Evolutionary conservation across 2,888 invertebrate genomes (phyloP).

Genomic region (Drosophila bunnanda): DNA sequence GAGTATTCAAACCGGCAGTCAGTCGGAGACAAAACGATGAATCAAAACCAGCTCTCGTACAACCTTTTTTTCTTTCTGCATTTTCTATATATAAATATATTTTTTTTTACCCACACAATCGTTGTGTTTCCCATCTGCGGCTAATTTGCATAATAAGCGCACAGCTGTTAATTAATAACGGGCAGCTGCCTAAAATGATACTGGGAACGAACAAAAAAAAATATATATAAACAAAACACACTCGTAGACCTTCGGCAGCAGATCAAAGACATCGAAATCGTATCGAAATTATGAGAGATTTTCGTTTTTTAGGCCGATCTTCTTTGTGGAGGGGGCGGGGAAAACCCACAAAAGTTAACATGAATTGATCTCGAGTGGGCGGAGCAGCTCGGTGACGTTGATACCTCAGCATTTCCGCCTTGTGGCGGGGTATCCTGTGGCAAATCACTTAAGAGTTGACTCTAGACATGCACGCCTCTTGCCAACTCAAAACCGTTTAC

Average conservation of each 20-base stretch:
- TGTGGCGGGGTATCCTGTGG: constrained; percentile 25
- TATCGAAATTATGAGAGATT: constrained; percentile 40
- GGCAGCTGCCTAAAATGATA: constrained; percentile 57
- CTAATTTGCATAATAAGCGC: constrained; percentile 76
- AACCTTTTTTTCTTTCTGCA: constrained; percentile 8
- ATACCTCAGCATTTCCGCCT: constrained; percentile 38
- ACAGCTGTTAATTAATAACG: constrained; percentile 79
- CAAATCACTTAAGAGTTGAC: constrained; percentile 76
- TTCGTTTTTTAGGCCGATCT: constrained; percentile 28
- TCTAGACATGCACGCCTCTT: constrained; percentile 69
- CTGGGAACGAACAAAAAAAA: constrained; percentile 4
- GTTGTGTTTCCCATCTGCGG: constrained; percentile 61
- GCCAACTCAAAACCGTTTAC: constrained; percentile 26
- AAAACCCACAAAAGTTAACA: constrained; percentile 5
- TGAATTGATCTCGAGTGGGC: constrained; percentile 33
- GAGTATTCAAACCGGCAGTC: constrained; percentile 54
- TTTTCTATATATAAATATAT: not conserved
- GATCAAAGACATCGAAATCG: constrained; percentile 59
- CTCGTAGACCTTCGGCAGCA: constrained; percentile 54
- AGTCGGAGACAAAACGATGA: constrained; percentile 30
- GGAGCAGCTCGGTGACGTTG: constrained; percentile 18
- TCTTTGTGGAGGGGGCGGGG: constrained; percentile 25
- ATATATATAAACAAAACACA: constrained; percentile 5
- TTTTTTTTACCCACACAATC: constrained; percentile 30
- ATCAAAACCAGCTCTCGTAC: constrained; percentile 37